A percentile compares a stretch with the other conserved stretches of the same genome.
Conservation (phyloP, 2,888 invertebrate species). For the Nomada fabriciana region DNA sequence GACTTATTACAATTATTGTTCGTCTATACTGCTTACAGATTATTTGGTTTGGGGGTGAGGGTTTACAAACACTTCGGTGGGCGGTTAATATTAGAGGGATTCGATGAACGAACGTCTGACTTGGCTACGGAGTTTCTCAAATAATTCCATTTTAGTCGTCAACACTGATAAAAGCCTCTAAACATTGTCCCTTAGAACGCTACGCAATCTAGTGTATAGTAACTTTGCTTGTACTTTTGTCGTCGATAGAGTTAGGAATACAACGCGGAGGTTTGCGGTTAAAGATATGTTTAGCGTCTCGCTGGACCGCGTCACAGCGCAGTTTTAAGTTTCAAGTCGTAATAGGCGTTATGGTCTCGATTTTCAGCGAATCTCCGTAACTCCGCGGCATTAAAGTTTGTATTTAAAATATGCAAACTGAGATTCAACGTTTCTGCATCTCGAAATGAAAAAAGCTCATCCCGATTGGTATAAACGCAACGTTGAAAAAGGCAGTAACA, state of each 20-base stretch:
- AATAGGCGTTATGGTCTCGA: no score
- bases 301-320: slow-evolving; percentile 1
- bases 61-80: not conserved
- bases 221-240: slow-evolving; percentile 61
- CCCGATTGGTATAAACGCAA: no score
- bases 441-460: no score
- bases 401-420: no score
- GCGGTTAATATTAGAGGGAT: not conserved
- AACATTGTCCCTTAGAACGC: slow-evolving; percentile 43
- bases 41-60: not conserved
- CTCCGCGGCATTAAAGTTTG: no score
- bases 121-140: slow-evolving; percentile 40
- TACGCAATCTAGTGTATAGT: slow-evolving; percentile 58
- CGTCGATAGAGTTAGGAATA: slow-evolving; percentile 51
- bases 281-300: slow-evolving; percentile 44
- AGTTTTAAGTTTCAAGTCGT: no score
- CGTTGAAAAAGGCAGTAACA: no score
- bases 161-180: slow-evolving; percentile 64
- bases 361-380: no score
- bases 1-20: not conserved
- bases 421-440: no score
- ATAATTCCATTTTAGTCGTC: slow-evolving; percentile 57
- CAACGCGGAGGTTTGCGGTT: slow-evolving; percentile 50
- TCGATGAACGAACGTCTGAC: not conserved
- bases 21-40: no score